phyloP scores from a whole-genome alignment of 30 jellyfish, hydroid and myxozoan species.

The Hydra vulgaris region DNA sequence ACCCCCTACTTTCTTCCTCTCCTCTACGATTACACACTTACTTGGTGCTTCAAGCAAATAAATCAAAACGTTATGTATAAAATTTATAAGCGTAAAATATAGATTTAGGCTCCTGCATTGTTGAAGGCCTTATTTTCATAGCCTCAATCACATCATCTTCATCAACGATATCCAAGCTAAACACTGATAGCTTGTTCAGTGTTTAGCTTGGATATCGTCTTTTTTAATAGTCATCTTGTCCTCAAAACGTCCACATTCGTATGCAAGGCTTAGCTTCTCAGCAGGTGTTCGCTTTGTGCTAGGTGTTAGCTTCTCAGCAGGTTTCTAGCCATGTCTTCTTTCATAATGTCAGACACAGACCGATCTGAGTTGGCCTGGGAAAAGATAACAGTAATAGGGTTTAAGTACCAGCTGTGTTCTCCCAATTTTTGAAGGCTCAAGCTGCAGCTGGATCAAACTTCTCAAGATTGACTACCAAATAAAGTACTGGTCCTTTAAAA shows the following conservation, averaged over 20 bases:
- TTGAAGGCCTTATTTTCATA: not conserved
- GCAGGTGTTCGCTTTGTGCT: not conserved
- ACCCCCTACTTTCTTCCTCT: not conserved
- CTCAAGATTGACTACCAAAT: no score
- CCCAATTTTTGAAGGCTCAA: no score
- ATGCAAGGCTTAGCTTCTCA: not conserved
- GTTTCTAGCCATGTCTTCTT: no score
- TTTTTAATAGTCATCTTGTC: no score
- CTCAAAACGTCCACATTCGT: not conserved
- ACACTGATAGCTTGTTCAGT: not conserved
- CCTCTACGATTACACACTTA: not conserved
- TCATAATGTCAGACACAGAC: no score
- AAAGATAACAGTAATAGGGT: no score
- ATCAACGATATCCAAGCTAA: not conserved
- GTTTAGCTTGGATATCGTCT: no score
- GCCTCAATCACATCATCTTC: not conserved
- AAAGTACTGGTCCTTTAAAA: no score
- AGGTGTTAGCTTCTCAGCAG: not conserved
- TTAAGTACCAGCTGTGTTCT: no score
- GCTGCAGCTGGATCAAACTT: no score
- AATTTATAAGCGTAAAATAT: not conserved
- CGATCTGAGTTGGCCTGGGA: no score
- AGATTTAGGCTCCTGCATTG: not conserved
- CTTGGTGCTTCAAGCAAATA: not conserved
- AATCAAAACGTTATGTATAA: not conserved